phyloP scores from a whole-genome alignment of 2,797 vertebrate genomes.

The Acanthurus tractus region DNA sequence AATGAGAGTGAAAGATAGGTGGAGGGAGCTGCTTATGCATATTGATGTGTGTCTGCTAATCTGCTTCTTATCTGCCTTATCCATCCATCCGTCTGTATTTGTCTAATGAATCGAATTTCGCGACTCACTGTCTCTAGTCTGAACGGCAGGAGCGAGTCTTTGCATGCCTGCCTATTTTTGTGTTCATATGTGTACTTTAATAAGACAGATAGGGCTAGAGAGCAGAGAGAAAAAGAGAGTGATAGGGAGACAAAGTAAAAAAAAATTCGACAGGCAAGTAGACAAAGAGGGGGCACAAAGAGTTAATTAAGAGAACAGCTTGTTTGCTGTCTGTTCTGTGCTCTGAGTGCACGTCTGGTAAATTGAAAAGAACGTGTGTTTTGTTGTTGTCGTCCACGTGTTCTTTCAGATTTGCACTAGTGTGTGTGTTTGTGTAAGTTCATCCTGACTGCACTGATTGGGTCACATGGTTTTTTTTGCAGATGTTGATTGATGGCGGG shows the following conservation, averaged over 20 bases:
- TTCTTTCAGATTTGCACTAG: constrained; percentile 43
- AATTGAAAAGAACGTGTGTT: constrained; percentile 59
- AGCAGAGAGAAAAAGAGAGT: constrained; percentile 21
- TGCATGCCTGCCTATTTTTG: constrained; percentile 57
- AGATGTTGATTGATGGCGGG: constrained; percentile 69
- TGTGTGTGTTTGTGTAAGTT: constrained; percentile 35
- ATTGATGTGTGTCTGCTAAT: constrained; percentile 81
- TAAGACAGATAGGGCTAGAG: constrained; percentile 41
- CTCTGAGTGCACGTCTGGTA: constrained; percentile 54
- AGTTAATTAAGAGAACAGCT: constrained; percentile 67
- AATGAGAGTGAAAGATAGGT: constrained; percentile 59
- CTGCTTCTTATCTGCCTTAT: constrained; percentile 80
- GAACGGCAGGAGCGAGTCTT: constrained; percentile 52
- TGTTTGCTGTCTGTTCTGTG: constrained; percentile 56
- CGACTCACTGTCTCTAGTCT: constrained; percentile 69
- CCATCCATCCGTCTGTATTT: constrained; percentile 82
- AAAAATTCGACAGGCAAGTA: constrained; percentile 40
- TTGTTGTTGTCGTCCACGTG: constrained; percentile 36
- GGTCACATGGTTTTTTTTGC: constrained; percentile 67
- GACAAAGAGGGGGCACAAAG: constrained; percentile 55
- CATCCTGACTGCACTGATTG: constrained; percentile 58
- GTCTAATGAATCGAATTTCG: constrained; percentile 82
- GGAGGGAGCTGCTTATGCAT: constrained; percentile 76
- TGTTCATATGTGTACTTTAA: constrained; percentile 63
- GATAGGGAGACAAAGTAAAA: constrained; percentile 2